phyloP scores from a whole-genome alignment of 1,140 invertebrate genomes.

The Drosophila kurseongensis region DNA sequence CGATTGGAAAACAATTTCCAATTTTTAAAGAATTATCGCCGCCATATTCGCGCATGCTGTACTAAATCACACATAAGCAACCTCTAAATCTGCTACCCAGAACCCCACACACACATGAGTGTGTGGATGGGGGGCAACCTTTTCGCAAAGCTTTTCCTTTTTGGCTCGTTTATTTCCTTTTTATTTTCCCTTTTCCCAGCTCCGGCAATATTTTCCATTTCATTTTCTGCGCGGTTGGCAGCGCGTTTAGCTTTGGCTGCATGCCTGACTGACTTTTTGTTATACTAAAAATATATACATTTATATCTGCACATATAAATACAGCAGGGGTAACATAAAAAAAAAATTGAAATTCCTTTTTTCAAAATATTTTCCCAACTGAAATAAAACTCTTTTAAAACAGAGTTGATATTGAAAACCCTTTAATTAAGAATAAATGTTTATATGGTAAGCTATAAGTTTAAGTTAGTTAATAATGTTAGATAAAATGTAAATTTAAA shows the following conservation, averaged over 20 bases:
- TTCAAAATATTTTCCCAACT: no score
- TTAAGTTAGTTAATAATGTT: no score
- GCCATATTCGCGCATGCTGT: slow-evolving; percentile 84
- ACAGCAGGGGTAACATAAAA: not conserved
- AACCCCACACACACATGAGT: slow-evolving; percentile 9
- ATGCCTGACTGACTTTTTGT: slow-evolving; percentile 64
- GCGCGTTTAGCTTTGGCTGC: slow-evolving; percentile 74
- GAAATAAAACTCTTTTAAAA: no score
- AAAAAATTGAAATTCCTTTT: not conserved
- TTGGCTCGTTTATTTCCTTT: slow-evolving; percentile 78
- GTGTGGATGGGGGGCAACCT: slow-evolving; percentile 44
- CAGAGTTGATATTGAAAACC: no score
- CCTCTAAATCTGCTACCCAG: slow-evolving; percentile 84
- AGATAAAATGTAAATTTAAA: no score
- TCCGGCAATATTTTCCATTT: slow-evolving; percentile 80
- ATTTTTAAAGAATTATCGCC: slow-evolving; percentile 85
- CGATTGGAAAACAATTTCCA: slow-evolving; percentile 85
- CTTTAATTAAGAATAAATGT: no score
- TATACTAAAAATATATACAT: slow-evolving; percentile 38
- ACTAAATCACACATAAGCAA: slow-evolving; percentile 85
- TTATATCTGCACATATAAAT: slow-evolving; percentile 12
- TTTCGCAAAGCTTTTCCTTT: slow-evolving; percentile 74
- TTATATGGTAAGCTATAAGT: no score
- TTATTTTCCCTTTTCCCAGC: slow-evolving; percentile 61
- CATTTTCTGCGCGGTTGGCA: slow-evolving; percentile 75